phyloP scores from a whole-genome alignment of 2,113 vertebrate genomes.

The Ceyx margarethae region DNA sequence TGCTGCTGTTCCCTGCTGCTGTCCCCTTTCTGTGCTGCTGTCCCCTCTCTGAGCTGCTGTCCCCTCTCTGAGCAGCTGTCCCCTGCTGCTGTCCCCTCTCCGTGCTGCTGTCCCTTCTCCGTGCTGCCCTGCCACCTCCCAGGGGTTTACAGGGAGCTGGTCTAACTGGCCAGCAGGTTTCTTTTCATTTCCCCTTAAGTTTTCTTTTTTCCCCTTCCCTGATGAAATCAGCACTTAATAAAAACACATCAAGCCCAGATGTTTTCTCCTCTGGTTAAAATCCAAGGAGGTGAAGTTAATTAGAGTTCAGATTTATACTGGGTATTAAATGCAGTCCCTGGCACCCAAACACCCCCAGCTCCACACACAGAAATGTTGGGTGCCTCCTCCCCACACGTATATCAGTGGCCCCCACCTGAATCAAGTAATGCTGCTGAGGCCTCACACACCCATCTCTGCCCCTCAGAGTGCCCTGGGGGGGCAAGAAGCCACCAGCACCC shows the following conservation, averaged over 20 bases:
- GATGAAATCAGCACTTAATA: slow-evolving; percentile 47
- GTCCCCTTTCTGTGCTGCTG: no score
- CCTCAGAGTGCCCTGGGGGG: background rate
- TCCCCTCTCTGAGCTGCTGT: no score
- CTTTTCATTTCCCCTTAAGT: background rate
- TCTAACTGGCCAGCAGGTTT: background rate
- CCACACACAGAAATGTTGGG: fast-evolving
- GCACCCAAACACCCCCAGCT: fast-evolving
- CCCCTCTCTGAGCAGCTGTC: background rate
- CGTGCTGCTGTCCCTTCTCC: no score
- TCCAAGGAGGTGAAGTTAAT: slow-evolving; percentile 26
- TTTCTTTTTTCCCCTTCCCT: background rate
- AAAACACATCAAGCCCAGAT: slow-evolving; percentile 36
- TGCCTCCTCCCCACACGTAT: fast-evolving
- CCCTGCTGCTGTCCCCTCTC: no score
- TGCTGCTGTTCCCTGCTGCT: no score
- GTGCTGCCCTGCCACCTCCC: fast-evolving
- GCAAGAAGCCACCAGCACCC: no score
- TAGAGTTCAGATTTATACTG: background rate
- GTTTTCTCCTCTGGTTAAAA: slow-evolving; percentile 9
- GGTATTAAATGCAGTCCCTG: fast-evolving
- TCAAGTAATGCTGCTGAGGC: fast-evolving
- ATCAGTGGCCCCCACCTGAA: background rate
- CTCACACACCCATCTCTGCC: background rate
- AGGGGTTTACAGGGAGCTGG: background rate